These are phyloP conservation scores for Tenodera sinensis DNA, from an alignment of 2,888 invertebrate species.

Conservation along the genomic window DNA sequence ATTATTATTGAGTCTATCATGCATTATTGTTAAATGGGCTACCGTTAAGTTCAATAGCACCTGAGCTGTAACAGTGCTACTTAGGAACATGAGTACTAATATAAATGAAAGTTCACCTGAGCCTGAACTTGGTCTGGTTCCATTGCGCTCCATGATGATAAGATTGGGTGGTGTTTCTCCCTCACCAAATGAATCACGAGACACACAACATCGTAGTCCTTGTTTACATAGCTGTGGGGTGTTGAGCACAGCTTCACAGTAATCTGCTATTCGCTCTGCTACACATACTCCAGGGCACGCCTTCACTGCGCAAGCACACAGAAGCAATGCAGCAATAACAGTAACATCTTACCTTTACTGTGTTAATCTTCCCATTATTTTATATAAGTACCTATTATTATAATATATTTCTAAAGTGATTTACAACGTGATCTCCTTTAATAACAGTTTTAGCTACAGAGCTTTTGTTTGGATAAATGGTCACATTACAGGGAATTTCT, in stretches of 20 bases:
- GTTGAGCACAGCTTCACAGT: conserved; percentile 81
- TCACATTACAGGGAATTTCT: too few species aligned
- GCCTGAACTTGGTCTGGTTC: conserved; percentile 35
- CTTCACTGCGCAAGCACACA: conserved; percentile 22
- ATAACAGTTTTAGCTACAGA: too few species aligned
- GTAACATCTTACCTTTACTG: not conserved
- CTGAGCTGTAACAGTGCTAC: too few species aligned
- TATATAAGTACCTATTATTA: too few species aligned
- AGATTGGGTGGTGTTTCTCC: conserved; percentile 65
- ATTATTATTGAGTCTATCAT: too few species aligned
- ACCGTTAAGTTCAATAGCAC: too few species aligned
- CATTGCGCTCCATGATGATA: conserved; percentile 63
- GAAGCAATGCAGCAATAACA: not conserved
- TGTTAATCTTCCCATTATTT: not conserved
- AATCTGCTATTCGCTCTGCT: conserved; percentile 73
- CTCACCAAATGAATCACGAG: conserved; percentile 67
- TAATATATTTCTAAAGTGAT: too few species aligned
- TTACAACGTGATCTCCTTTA: too few species aligned
- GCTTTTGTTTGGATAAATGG: too few species aligned
- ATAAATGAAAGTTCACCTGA: conserved; percentile 13
- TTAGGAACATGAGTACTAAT: too few species aligned
- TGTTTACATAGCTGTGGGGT: conserved; percentile 68
- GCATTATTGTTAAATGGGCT: too few species aligned
- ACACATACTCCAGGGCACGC: conserved; percentile 80
- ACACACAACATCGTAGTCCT: conserved; percentile 77